Evolutionary conservation across 1,140 invertebrate genomes (phyloP).

Genomic region (Cardiocondyla obscurior): DNA sequence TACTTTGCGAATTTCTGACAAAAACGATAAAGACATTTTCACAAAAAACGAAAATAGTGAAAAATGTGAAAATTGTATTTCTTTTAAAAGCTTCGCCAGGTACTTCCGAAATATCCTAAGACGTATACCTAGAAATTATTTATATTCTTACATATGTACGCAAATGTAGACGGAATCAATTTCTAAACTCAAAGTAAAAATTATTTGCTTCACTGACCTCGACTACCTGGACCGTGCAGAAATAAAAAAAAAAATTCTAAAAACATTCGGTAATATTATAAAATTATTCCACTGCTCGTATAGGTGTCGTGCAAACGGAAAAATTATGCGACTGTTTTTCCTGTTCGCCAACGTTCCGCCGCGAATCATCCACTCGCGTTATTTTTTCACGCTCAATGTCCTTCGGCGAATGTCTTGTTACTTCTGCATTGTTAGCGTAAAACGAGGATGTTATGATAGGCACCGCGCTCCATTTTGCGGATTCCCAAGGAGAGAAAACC

Average conservation of each 20-base stretch:
- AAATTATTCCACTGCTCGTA: constrained; percentile 22
- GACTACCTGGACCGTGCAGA: too few species aligned
- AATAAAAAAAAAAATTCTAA: constrained; percentile 30
- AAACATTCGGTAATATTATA: constrained; percentile 40
- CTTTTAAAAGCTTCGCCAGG: neutral
- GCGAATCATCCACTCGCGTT: constrained; percentile 44
- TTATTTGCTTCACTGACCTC: neutral
- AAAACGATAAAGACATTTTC: constrained; percentile 2
- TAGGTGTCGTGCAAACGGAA: neutral
- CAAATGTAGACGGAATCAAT: neutral
- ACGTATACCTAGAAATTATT: neutral
- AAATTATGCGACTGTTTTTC: constrained; percentile 54
- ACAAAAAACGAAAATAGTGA: neutral
- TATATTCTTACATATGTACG: neutral
- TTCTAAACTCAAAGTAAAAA: neutral
- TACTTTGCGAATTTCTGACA: constrained; percentile 18
- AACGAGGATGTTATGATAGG: constrained; percentile 70
- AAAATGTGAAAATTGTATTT: neutral
- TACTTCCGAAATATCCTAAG: too few species aligned
- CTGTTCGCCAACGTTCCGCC: constrained; percentile 12
- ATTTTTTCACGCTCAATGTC: constrained; percentile 57
- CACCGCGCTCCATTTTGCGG: constrained; percentile 49
- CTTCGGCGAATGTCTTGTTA: constrained; percentile 63
- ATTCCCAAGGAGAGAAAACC: constrained; percentile 28
- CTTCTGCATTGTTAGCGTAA: constrained; percentile 63